Base-by-base conservation (phyloP, 1,140 invertebrate species). In the Ericerus pela region DNA sequence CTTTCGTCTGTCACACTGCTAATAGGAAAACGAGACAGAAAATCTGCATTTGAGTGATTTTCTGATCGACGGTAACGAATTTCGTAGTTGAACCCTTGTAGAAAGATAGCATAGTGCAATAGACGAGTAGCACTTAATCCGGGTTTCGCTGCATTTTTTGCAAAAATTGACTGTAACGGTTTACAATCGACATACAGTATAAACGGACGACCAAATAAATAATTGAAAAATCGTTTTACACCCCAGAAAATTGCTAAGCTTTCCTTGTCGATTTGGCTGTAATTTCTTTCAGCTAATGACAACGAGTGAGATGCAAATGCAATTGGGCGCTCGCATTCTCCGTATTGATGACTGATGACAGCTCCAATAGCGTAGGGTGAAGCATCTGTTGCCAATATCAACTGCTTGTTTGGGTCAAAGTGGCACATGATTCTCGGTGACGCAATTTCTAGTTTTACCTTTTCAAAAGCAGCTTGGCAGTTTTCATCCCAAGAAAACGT, bases 261-360 rank as follows among this genome's bases (percentile, higher is more conserved):
- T 63, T 76, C 72, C 51, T 69, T 68, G 52, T 77, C 72, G 24
- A 71, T 67, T 55, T 72, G 65, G 18, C 64, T 43, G 57, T 73
- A 74, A 37, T 69, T 69, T 57, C 30, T 26, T 53, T 59, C 58
- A 12, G 33, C 37, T 16, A 26, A 11, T 24, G 60, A 63, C 18
- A 77, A 53, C 1, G 66, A 67, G 36, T 53, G 56, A 62, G 60
- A 71, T 10, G 64, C 64, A 61, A 61, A 72, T 2, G 62, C 63
- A 36, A 72, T 66, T 6, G 67, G 67, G 31, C 60, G 62, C 60
- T 64, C 59, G 18, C 27, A 53, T 14, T 58, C 60, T 47, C 65
- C 64, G 24, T 61, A 33, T 41, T 63, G 56, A 36, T 70, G 66
- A 4, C 62, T 61, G 2, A 70, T 51, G 24, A 71, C 68, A 27